Conservation (phyloP, 2,888 invertebrate species). For the Drosophila pseudotakahashii region DNA sequence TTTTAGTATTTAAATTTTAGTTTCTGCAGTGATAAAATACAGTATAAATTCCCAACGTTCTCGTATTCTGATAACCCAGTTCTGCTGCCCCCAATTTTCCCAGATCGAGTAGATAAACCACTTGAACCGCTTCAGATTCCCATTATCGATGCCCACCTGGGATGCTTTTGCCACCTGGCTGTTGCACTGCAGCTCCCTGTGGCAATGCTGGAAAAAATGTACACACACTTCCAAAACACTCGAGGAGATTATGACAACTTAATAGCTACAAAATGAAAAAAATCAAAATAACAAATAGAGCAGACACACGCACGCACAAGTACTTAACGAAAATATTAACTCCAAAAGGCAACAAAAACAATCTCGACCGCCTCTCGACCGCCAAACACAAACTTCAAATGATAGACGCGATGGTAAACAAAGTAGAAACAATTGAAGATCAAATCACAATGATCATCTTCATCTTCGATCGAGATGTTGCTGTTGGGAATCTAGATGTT, state of each 20-base stretch:
- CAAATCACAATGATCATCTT: conserved; percentile 52
- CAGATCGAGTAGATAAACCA: conserved; percentile 36
- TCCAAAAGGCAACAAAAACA: conserved; percentile 44
- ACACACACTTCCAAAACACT: conserved; percentile 39
- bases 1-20: too few species aligned
- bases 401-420: conserved; percentile 73
- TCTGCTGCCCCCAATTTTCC: conserved; percentile 27
- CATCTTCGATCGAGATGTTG: conserved; percentile 35
- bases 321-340: conserved; percentile 55
- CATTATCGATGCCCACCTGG: conserved; percentile 47
- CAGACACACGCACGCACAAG: conserved; percentile 54
- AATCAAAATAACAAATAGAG: conserved; percentile 65
- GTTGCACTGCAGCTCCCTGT: conserved; percentile 38
- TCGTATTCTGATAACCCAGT: conserved; percentile 22
- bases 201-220: conserved; percentile 46
- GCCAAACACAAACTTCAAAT: conserved; percentile 64
- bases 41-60: neutral
- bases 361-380: conserved; percentile 53
- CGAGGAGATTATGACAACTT: conserved; percentile 74
- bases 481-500: conserved; percentile 31
- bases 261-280: conserved; percentile 69
- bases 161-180: conserved; percentile 48
- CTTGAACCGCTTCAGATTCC: conserved; percentile 38
- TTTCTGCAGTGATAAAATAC: neutral
- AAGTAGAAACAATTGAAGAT: conserved; percentile 72